Conservation (phyloP, 1,140 invertebrate species). For the Caenorhabditis brenneri region DNA sequence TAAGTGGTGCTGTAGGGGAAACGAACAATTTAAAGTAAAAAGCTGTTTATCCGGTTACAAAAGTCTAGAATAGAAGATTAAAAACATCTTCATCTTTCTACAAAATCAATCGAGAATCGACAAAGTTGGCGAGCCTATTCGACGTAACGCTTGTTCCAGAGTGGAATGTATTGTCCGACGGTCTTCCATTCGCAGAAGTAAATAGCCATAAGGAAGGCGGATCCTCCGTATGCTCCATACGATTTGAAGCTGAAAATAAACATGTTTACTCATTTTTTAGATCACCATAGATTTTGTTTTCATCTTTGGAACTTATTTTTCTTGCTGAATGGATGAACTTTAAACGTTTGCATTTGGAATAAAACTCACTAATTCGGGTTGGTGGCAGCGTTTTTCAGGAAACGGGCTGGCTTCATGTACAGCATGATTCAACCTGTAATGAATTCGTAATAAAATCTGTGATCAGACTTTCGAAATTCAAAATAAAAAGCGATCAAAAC, state of each 20-base stretch:
- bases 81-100: background rate
- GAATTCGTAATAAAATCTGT: no score
- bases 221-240: conserved; percentile 61
- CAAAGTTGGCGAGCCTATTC: conserved; percentile 11
- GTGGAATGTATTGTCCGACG: conserved; percentile 64
- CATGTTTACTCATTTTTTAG: background rate
- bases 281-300: no score
- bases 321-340: no score
- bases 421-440: conserved; percentile 49
- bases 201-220: conserved; percentile 62
- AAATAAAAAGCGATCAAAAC: background rate
- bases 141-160: conserved; percentile 62
- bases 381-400: conserved; percentile 54
- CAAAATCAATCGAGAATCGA: background rate
- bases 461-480: background rate
- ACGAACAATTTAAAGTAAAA: background rate
- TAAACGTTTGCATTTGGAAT: background rate
- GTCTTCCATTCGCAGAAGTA: conserved; percentile 66
- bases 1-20: background rate
- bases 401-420: conserved; percentile 56
- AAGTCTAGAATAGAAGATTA: background rate
- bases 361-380: conserved; percentile 58
- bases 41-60: background rate
- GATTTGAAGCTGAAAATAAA: conserved; percentile 54
- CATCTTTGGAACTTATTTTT: no score